Evolutionary conservation across 2,797 vertebrate species (phyloP), one percentile per base, ranked within the genome.

Genomic region (Sphaeramia orbicularis): DNA sequence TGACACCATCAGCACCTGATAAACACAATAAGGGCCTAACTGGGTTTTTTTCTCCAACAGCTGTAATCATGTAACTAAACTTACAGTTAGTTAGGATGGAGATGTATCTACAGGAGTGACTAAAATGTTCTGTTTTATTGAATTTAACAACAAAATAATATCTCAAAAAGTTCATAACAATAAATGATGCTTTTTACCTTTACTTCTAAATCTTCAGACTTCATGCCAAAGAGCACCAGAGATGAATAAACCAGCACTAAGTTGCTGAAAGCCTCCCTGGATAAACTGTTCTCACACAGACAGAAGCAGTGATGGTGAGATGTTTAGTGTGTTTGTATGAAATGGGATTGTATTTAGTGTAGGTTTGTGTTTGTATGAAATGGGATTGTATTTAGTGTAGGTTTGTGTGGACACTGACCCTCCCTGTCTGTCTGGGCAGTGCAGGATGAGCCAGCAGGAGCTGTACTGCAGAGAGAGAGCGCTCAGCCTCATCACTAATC

Each of bases 391-490:
- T 49, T 10, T 36, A 9, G 36, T 67, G 44, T 51, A 40, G 43
- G 19, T 43, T 50, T 55, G 40, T 55, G 30, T 13, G 42, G 12
- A 37, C 62, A 71, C 96, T 85, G 87, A 98, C 97, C 94, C 93
- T 69, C 65, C 92, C 56, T 81, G 65, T 64, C 77, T 87, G 79
- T 93, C 87, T 50, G 88, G 91, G 57, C 89, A 93, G 85, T 94
- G 93, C 38, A 98, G 93, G 75, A 99, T 74, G 74, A 98, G 72
- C 96, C 97, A 99, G 71, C 96, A 99, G 87, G 83, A 84, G 11
- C 54, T 93, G 71, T 98, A 99, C 54, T 99, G 98, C 68, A 99
- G 89, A 0, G 96, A 97, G 59, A 99, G 89, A 16, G 93, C 94
- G 3, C 91, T 92, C 71, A 99, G 84, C 84, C 95, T 95, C 16